Percentiles rank a stretch among this genome's conserved stretches.
These are phyloP conservation scores for Cirrhinus mrigala DNA, from an alignment of 2,797 vertebrate species.

Conservation along the genomic window DNA sequence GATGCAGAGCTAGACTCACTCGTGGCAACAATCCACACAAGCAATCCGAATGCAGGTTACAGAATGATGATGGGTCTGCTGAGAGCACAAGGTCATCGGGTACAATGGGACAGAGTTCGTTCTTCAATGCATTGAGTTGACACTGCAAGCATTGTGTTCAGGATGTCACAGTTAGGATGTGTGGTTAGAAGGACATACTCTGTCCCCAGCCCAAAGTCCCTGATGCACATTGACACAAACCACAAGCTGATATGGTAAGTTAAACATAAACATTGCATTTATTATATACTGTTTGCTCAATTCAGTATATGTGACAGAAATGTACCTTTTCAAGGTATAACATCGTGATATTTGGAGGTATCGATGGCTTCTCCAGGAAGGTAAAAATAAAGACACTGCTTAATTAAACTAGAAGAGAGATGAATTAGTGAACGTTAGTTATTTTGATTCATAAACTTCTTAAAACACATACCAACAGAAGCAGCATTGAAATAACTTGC, in stretches of 20 bases:
- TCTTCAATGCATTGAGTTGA: too few relatives aligned
- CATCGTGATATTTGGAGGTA: neutral
- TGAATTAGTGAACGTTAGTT: neutral
- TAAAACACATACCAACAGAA: too few relatives aligned
- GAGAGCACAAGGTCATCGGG: too few relatives aligned
- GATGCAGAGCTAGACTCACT: neutral
- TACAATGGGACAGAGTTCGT: too few relatives aligned
- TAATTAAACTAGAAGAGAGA: neutral
- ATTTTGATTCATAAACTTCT: neutral
- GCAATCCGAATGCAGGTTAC: neutral
- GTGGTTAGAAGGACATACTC: too few relatives aligned
- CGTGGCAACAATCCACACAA: neutral
- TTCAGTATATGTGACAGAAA: neutral
- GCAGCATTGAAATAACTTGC: too few relatives aligned
- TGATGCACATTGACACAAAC: too few relatives aligned
- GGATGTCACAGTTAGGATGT: too few relatives aligned
- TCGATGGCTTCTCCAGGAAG: neutral
- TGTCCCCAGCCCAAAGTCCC: too few relatives aligned
- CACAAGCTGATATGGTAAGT: too few relatives aligned
- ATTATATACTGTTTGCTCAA: neutral
- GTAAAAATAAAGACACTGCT: neutral
- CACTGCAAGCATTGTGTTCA: too few relatives aligned
- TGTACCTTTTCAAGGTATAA: neutral
- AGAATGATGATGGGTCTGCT: neutral
- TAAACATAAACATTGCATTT: neutral